Base-by-base conservation (phyloP, 2,888 invertebrate genomes). In the Celastrina argiolus region DNA sequence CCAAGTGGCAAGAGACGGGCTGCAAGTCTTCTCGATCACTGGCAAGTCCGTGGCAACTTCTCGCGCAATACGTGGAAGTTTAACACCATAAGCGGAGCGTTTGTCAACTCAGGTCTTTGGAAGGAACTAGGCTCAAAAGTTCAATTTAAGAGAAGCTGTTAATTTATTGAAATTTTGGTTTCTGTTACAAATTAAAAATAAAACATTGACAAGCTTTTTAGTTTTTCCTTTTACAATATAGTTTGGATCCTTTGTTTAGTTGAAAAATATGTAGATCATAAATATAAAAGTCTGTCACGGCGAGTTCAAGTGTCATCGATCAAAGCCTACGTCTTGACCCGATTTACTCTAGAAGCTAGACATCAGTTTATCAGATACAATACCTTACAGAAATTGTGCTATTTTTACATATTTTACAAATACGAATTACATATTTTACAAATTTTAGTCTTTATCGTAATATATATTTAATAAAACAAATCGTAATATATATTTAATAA, bases 31-130 rank as follows among this genome's bases (percentile, higher is more conserved):
- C 64, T 85, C 65, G 85, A 84, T 66, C 79, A 86, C 64, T 78
- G 83, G 14, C 73, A 76, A 28, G 71, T 82, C 0, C 73, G 80
- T 42, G 81, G 81, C 85, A 0, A 81, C 83, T 2, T 78, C 81
- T 2, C 78, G 28, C 70, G 76, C 22, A 72, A 75, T 14, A 68
- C 76, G 26, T 88, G 89, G 88, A 90, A 89, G 76, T 89, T 86
- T 71, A 89, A 89, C 67, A 89, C 90, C 10, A 80, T 90, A 63
- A 88, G 86, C 68, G 88, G 88, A 74, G 76, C 81, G 4, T 70
- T 87, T n/a, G 82, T 88, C 42, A 81, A 84, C 69, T 84, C 88
- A 8, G 78, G 82, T 2, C 79, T 75, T 51, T 88, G 85, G 85
- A 88, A 87, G 70, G 83, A 85, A 18, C 85, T 83, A 68, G 83